Conservation (phyloP, 2,113 vertebrate genomes). For the Herpailurus yagouaroundi region DNA sequence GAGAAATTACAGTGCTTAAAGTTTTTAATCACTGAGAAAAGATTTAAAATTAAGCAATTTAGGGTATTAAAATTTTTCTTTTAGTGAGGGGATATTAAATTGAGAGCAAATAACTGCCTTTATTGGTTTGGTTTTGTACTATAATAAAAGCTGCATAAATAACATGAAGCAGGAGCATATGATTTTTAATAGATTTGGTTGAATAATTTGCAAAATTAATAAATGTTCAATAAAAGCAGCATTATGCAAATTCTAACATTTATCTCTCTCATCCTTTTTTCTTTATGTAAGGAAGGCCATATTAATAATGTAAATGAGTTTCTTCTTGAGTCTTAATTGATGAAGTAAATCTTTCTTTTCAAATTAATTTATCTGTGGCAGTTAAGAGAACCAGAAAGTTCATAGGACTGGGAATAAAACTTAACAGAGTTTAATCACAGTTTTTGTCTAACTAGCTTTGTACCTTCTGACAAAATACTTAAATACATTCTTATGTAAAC, state of each 20-base stretch:
- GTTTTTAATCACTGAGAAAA: not conserved
- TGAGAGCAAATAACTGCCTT: not conserved
- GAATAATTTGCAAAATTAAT: not conserved
- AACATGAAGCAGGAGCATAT: not conserved
- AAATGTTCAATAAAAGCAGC: not conserved
- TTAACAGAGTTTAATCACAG: not conserved
- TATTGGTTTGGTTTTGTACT: not conserved
- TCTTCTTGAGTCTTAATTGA: not conserved
- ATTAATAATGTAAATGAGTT: slow-evolving; percentile 15
- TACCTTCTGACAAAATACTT: not conserved
- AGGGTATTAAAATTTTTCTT: not conserved
- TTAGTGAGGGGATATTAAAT: not conserved
- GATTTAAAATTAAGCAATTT: not conserved
- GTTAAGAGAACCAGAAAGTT: not conserved
- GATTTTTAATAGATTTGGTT: not conserved
- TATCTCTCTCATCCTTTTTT: not conserved
- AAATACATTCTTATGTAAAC: not conserved
- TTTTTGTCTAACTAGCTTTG: not conserved
- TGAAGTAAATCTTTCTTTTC: not conserved
- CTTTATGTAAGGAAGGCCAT: not conserved
- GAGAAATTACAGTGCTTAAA: not conserved
- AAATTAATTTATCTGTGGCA: not conserved
- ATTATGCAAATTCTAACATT: slow-evolving; percentile 39
- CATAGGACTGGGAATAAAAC: not conserved
- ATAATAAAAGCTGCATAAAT: not conserved